Conservation (phyloP, 2,888 invertebrate genomes). For the Thyatira batis region DNA sequence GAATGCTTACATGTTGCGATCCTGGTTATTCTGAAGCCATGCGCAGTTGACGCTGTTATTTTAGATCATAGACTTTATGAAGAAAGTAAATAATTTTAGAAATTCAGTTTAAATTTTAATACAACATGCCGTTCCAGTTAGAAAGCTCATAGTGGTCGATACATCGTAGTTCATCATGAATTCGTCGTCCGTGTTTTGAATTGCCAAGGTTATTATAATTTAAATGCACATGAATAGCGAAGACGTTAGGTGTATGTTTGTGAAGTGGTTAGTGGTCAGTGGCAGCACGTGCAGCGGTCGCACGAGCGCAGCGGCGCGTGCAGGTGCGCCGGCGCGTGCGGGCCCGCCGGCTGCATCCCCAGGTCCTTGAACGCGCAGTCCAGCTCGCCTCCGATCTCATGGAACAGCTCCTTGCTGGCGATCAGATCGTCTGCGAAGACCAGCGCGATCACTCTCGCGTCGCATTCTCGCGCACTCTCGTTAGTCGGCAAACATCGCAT, state of each 20-base stretch:
- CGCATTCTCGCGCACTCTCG: constrained; percentile 18
- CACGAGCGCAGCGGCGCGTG: constrained; percentile 41
- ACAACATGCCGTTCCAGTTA: constrained; percentile 50
- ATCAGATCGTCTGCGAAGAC: constrained; percentile 89
- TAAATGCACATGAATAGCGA: constrained; percentile 63
- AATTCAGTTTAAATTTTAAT: constrained; percentile 16
- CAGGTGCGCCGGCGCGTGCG: constrained; percentile 10
- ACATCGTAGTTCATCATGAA: background rate
- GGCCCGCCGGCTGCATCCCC: constrained; percentile 44
- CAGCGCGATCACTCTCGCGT: constrained; percentile 47
- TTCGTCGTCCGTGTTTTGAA: constrained; percentile 13
- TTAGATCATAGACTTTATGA: constrained; percentile 35
- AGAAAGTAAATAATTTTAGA: constrained; percentile 28
- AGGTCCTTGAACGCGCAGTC: constrained; percentile 93
- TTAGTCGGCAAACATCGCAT: constrained; percentile 46
- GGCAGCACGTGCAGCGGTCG: constrained; percentile 75
- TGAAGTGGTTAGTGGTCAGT: constrained; percentile 41
- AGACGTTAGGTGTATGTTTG: constrained; percentile 4
- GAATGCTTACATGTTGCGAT: constrained; percentile 66
- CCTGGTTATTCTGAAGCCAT: constrained; percentile 79
- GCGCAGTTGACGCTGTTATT: constrained; percentile 59
- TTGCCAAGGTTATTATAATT: constrained; percentile 40
- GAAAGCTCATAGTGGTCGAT: constrained; percentile 29
- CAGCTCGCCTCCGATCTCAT: constrained; percentile 95
- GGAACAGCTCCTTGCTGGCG: constrained; percentile 94